Base-by-base conservation (phyloP, 2,888 invertebrate species). In the Eupithecia exiguata region DNA sequence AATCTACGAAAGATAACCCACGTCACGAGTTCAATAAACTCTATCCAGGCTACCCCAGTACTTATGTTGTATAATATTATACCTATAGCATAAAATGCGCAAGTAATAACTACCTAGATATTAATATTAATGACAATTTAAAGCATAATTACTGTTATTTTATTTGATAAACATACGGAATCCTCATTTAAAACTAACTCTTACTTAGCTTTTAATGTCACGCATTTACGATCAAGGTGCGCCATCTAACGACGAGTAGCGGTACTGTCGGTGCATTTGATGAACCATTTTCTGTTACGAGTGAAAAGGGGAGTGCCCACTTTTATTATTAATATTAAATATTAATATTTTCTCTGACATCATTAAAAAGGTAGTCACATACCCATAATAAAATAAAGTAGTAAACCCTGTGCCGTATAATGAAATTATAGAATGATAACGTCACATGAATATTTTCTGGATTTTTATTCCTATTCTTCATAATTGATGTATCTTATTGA, bases 241-340 rank as follows among this genome's bases (percentile, higher is more conserved):
- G 88, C 87, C 89, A 91, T 89, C 92, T 91, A 79, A 81, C 77
- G 87, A 76, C 71, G 63, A 87, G 82, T 83, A 85, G 86, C 80
- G 72, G 84, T 81, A 90, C 85, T 84, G 83, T 77, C 78, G 68
- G 81, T 88, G 89, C 87, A 86, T 70, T 89, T 87, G 81, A 81
- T 82, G 80, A 86, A 87, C 84, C 85, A 82, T 84, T 53, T 53
- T 53, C 21, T 53, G 53, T 53, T 21, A 53, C 53, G n/a, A 21
- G 3, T 4, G 49, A 46, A n/a, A 46, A 18, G n/a, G 18, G n/a
- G n/a, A 53, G n/a, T 21, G 49, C 10, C 21, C 3, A 10, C 0
- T 10, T 53, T 2, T 21, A 7, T 21, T 6, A 21, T 49, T 49
- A n/a, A 21, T 12, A 53, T 21, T 53, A 12, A 53, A 12, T n/a